phyloP scores from a whole-genome alignment of 2,888 invertebrate genomes.

The Metellina segmentata region DNA sequence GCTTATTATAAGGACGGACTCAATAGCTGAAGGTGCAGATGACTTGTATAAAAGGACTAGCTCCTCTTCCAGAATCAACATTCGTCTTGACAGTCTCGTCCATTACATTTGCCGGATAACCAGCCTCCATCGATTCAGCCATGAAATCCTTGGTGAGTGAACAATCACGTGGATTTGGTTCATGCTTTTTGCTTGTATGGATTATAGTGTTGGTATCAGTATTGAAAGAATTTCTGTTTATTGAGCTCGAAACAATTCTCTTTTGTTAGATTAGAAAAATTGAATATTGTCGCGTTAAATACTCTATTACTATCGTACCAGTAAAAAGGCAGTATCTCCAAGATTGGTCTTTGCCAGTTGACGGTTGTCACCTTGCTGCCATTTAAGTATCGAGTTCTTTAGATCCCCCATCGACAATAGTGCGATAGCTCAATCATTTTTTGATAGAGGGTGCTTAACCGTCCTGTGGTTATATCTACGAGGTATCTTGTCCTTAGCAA shows the following conservation, averaged over 20 bases:
- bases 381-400: too few relatives aligned
- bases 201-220: background rate
- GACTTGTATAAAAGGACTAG: slow-evolving; percentile 25
- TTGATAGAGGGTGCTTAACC: too few relatives aligned
- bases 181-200: background rate
- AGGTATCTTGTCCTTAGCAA: too few relatives aligned
- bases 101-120: background rate
- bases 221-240: background rate
- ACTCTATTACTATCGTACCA: background rate
- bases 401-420: too few relatives aligned
- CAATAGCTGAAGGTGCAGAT: background rate
- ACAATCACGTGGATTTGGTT: background rate
- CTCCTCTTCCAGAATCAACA: background rate
- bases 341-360: too few relatives aligned
- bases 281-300: background rate
- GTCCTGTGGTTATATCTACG: too few relatives aligned
- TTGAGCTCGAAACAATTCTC: background rate
- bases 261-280: background rate
- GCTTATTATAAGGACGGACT: slow-evolving; percentile 2
- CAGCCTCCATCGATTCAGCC: background rate
- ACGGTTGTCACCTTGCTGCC: too few relatives aligned
- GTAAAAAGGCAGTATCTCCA: too few relatives aligned
- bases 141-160: slow-evolving; percentile 45
- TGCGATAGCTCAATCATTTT: too few relatives aligned
- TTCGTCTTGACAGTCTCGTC: background rate